Evolutionary conservation across 2,888 invertebrate species (phyloP).

Genomic region (Melikaiella ostensackeni): DNA sequence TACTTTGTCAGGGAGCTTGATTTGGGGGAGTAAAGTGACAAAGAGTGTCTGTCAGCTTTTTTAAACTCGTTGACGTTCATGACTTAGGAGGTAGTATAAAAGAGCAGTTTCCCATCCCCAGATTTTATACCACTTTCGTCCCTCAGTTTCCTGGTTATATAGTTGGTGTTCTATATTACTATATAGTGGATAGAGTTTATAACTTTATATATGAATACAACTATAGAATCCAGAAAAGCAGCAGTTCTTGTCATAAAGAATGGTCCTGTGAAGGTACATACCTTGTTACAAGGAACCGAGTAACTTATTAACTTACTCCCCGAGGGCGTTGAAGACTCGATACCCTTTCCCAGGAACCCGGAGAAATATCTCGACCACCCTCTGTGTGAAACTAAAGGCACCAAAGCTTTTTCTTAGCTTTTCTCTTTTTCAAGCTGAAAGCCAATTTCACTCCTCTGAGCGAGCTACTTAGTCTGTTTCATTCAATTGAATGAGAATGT

Average conservation of each 20-base stretch:
- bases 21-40: slow-evolving; percentile 46
- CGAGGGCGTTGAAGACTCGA: slow-evolving; percentile 46
- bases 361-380: slow-evolving; percentile 37
- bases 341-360: background rate
- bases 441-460: slow-evolving; percentile 31
- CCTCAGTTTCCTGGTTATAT: background rate
- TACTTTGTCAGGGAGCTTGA: slow-evolving; percentile 48
- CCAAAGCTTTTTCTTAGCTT: background rate
- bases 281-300: slow-evolving; percentile 46
- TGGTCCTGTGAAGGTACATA: slow-evolving; percentile 46
- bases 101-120: slow-evolving; percentile 30
- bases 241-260: slow-evolving; percentile 44
- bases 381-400: slow-evolving; percentile 31
- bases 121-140: slow-evolving; percentile 27
- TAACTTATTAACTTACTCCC: slow-evolving; percentile 58
- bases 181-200: too few species aligned
- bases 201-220: background rate
- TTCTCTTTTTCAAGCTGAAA: slow-evolving; percentile 15
- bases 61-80: slow-evolving; percentile 55
- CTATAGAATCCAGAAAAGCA: background rate
- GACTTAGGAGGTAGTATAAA: slow-evolving; percentile 50
- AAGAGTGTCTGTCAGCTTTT: slow-evolving; percentile 65
- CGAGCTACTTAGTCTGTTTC: background rate
- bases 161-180: background rate
- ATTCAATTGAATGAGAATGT: background rate